Evolutionary conservation across 2,888 invertebrate species (phyloP), one percentile per base, ranked within the genome.

Genomic region (Hipparchia semele): DNA sequence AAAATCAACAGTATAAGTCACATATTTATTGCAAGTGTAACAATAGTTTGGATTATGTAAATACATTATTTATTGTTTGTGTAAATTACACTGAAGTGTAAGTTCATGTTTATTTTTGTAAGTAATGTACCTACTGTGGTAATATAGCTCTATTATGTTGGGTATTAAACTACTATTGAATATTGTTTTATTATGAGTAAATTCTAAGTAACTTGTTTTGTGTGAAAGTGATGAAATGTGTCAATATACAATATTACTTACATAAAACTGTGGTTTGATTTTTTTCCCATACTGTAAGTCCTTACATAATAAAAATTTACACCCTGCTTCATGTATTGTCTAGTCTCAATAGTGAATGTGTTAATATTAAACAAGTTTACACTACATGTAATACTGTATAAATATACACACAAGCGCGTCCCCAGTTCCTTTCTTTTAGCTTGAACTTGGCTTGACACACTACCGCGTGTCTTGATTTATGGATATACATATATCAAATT

Each of bases 211-310:
- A 86, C 84, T 87, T 89, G 91, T 92, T 93, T 91, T 85, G 91
- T 89, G 92, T 93, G 92, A 86, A 91, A 87, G 90, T 90, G 91
- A 91, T 90, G 87, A 88, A 87, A 89, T 87, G 87, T 90, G 89
- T 92, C 91, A 92, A 92, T 92, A 92, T 91, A 93, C 88, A 91
- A 90, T 85, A 91, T 89, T 89, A 91, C 89, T 87, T 90, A 87
- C 86, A 87, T 78, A 80, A 69, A 61, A 67, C 77, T 79, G 76
- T 84, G 78, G 86, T 90, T 91, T 91, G 73, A 86, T 89, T 87
- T 60, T 70, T n/a, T 13, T 39, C 45, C 53, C 51, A 59, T 60
- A 49, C 58, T 51, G 45, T 9, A 9, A 6, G 7, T 5, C 39
- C 39, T 4, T 39, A 39, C 39, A 39, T 39, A 39, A 39, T 39